Evolutionary conservation across 2,888 invertebrate species (phyloP), one percentile per base, ranked within the genome.

Genomic region (Cryptus armator): DNA sequence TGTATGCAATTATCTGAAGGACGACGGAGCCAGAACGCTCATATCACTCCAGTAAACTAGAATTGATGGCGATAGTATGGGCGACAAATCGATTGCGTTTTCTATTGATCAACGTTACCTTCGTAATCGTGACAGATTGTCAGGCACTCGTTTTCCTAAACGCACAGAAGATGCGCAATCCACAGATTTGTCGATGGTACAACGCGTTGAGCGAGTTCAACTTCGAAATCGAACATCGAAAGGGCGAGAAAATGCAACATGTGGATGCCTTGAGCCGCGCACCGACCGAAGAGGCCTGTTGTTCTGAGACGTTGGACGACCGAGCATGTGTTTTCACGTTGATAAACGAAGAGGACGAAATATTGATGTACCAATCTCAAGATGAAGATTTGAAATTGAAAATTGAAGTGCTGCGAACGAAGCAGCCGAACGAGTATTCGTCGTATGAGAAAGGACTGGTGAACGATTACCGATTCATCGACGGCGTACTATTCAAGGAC

Each of bases 31-130:
- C 64, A 19, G 89, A 89, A 51, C 46, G 76, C 7, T 56, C 67
- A 6, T 89, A 90, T 70, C 88, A 88, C 64, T 87, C 87, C 0
- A 87, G 83, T n/a, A 90, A 92, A 48, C 53, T 89, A 14, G 91
- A 93, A 72, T 67, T 87, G 5, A 56, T 92, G 32, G 90, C 91
- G 1, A 81, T 91, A 4, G 86, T 90, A 24, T 87, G 85, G 70
- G 66, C 81, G 1, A 67, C 82, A 2, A 46, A 66, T 7, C 67
- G 83, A 14, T 46, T 88, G 14, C 75, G 87, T 6, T 70, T 80
- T 9, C 84, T 84, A 24, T 62, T 88, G 9, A 78, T 88, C 9
- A 84, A 81, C 0, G 68, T 88, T 10, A 75, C 76, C 6, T 90
- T 90, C 59, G 82, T 68, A 10, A 81, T 90, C 3, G 64, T 88